Evolutionary conservation across 1,140 invertebrate species (phyloP).

Genomic region (Drosophila ambigua): DNA sequence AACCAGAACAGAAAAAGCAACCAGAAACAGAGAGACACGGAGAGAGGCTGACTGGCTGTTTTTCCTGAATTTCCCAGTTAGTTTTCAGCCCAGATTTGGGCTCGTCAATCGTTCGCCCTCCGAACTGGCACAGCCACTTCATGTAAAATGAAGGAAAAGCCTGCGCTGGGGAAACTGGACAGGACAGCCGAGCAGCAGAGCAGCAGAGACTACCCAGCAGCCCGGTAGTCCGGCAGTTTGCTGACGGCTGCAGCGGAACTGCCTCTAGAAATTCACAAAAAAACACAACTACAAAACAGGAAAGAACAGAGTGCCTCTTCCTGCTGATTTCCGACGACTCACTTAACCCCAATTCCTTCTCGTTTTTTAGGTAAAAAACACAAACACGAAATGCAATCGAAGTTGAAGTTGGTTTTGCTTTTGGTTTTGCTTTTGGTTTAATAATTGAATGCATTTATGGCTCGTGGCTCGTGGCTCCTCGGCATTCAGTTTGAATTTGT

Average conservation of each 20-base stretch:
- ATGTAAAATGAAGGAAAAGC: constrained; percentile 47
- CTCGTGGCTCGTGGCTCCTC: neutral
- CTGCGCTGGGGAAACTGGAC: constrained; percentile 27
- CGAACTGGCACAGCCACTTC: constrained; percentile 33
- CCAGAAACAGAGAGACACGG: neutral
- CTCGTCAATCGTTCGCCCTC: constrained; percentile 1
- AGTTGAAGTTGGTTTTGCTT: constrained; percentile 34
- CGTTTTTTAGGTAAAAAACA: constrained; percentile 19
- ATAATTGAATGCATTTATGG: constrained; percentile 78
- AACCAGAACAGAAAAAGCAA: neutral
- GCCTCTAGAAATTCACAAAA: constrained; percentile 14
- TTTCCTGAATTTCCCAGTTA: constrained; percentile 23
- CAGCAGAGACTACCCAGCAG: constrained; percentile 2
- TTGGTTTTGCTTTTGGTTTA: constrained; percentile 51
- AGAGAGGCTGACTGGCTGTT: constrained; percentile 12
- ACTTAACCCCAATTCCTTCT: constrained; percentile 60
- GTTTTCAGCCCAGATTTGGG: constrained; percentile 5
- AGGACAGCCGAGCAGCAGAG: constrained; percentile 22
- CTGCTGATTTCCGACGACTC: constrained; percentile 36
- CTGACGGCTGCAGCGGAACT: constrained; percentile 52
- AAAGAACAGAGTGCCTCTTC: constrained; percentile 33
- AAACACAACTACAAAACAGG: constrained; percentile 27
- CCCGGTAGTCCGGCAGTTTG: constrained; percentile 20
- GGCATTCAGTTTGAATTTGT: constrained; percentile 55
- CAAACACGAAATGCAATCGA: constrained; percentile 35